Evolutionary conservation across 2,797 vertebrate genomes (phyloP), one percentile per base, ranked within the genome.

Genomic region (Cynodonichthys magdalenae): DNA sequence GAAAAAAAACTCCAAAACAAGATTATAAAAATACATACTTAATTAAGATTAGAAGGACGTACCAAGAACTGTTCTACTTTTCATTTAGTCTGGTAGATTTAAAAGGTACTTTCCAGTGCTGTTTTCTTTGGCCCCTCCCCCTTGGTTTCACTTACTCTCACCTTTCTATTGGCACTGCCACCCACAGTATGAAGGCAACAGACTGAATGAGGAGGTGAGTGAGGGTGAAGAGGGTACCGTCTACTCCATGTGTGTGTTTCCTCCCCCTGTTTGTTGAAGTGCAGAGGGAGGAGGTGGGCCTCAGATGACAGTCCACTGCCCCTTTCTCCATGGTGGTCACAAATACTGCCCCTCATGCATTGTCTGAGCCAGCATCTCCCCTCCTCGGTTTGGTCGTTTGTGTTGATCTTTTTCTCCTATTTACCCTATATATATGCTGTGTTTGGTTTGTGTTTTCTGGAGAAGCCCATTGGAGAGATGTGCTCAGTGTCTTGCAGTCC

Each of bases 181-280:
- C 87, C 84, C 88, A 84, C 91, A 89, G 86, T 94, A 84, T 85
- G 92, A 90, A 80, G 89, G 90, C 87, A 80, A 63, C 91, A 92
- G 91, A 75, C 92, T 91, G 88, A 91, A 85, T 86, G 91, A 92
- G 75, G 92, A 93, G 92, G 92, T 93, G 92, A 93, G 92, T 93
- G 85, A 78, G 82, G 81, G 73, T 41, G 73, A 87, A 78, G 80
- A 90, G 84, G 87, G 79, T 78, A 63, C 62, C 79, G 77, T 89
- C 63, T 81, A 79, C 71, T 82, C 56, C 85, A 61, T 91, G 81
- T 92, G 82, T 90, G 75, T 88, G 36, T 46, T 36, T 83, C 50
- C 67, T 63, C 48, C 76, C 76, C 84, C 66, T 72, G 51, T 77
- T 66, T 89, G 84, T 88, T 80, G 75, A 71, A 84, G 79, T 84